Base-by-base conservation (phyloP, 2,797 vertebrate genomes). In the Choloepus didactylus region DNA sequence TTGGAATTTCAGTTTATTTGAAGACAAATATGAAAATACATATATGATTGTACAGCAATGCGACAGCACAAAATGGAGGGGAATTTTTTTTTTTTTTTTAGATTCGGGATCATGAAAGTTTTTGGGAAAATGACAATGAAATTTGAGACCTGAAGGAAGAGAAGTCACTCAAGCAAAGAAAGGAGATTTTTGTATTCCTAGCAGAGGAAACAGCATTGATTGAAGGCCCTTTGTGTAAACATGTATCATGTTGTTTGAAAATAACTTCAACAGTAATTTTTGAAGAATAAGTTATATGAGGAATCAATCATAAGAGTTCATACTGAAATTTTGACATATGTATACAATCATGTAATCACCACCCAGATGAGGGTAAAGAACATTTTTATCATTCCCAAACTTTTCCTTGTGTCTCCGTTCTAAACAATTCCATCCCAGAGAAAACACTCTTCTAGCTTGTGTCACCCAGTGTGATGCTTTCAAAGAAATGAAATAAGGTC, bases 101-200 rank as follows among this genome's bases (percentile, higher is more conserved):
- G 56, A 73, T 67, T 87, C 60, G 11, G n/a, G 4, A 89, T 92
- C 25, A 69, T 25, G 29, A 25, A 80, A 59, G 69, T 66, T 29
- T 87, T 95, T 95, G 59, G 35, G n/a, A 27, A 77, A 54, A 77
- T 35, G 2, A 91, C 10, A 77, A 51, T 73, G 14, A 80, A 60
- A 87, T 67, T 70, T 35, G 35, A 87, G 66, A 56, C 6, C 66
- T 91, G 27, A 83, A 46, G 15, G 23, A 16, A 56, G 54, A 54
- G 18, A 9, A 35, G 59, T 62, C 90, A 56, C 46, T 67, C 1
- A 89, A 23, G 54, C 38, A 80, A 82, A 44, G 18, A 19, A 4
- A 66, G 46, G 27, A 1, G 14, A 1, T 41, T 23, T 31, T 31
- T 94, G 10, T 35, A 35, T 69, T 60, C 3, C 19, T 49, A 77